Conservation (phyloP, 2,888 invertebrate genomes). For the Drosophila rellima region DNA sequence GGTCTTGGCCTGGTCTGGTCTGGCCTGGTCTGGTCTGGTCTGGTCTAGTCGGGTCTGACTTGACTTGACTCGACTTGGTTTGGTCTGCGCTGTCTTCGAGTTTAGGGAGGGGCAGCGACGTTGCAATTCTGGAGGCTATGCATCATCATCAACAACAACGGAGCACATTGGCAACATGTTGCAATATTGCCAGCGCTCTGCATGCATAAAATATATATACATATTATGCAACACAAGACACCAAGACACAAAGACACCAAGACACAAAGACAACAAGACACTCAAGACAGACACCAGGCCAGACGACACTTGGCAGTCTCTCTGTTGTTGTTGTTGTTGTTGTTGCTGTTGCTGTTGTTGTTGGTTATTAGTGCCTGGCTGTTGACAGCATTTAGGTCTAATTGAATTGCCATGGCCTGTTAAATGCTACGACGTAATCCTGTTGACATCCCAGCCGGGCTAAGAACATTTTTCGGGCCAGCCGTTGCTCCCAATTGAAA, state of each 20-base stretch:
- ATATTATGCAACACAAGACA: conserved; percentile 75
- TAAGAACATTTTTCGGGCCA: conserved; percentile 60
- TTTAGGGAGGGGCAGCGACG: conserved; percentile 67
- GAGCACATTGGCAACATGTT: conserved; percentile 70
- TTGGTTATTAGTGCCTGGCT: conserved; percentile 63
- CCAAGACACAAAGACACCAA: conserved; percentile 42
- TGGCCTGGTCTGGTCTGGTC: conserved; percentile 17
- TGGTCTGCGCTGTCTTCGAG: conserved; percentile 12
- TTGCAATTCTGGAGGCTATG: conserved; percentile 79
- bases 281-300: conserved; percentile 39
- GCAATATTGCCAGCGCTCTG: conserved; percentile 76
- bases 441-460: conserved; percentile 39
- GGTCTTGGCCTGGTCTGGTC: conserved; percentile 11
- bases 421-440: conserved; percentile 59
- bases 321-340: conserved; percentile 16
- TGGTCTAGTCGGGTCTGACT: conserved; percentile 1
- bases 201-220: conserved; percentile 73
- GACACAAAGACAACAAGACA: conserved; percentile 44
- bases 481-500: conserved; percentile 65
- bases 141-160: conserved; percentile 72
- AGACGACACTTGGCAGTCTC: conserved; percentile 67
- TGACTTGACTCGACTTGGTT: conserved; percentile 2
- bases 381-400: conserved; percentile 80
- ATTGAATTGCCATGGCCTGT: conserved; percentile 71
- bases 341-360: conserved; percentile 21